These are phyloP conservation scores for Sebastes variabilis DNA, from an alignment of 2,797 vertebrate species.

Conservation along the genomic window DNA sequence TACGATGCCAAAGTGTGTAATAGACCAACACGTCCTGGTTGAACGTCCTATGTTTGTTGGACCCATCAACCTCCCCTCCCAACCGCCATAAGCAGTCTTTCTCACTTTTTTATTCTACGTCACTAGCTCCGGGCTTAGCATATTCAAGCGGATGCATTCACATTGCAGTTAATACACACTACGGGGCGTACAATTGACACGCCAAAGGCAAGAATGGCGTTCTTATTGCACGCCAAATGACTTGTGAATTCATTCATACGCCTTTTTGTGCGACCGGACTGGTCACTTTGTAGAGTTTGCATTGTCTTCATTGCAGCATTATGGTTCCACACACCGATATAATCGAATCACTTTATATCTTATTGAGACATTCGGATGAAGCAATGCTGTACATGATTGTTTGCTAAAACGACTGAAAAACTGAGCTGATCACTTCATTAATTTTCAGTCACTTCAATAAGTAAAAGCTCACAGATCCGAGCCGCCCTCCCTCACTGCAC, in stretches of 20 bases:
- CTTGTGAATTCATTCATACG: too few species aligned
- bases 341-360: neutral
- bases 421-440: neutral
- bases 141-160: too few species aligned
- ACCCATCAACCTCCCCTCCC: too few species aligned
- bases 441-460: neutral
- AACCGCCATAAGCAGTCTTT: too few species aligned
- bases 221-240: neutral
- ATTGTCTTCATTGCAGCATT: neutral
- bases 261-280: too few species aligned
- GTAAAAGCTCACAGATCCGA: slow-evolving; percentile 5
- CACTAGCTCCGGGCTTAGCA: too few species aligned
- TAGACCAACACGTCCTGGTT: too few species aligned
- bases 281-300: neutral
- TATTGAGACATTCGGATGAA: neutral
- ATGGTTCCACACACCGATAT: neutral
- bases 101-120: too few species aligned
- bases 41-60: too few species aligned
- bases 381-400: neutral
- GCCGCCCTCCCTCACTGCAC: neutral
- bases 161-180: too few species aligned
- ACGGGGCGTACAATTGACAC: too few species aligned
- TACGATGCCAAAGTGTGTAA: too few species aligned
- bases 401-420: neutral
- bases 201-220: accelerated